Percentiles rank a stretch among this genome's conserved stretches.
Conservation (phyloP, 2,113 vertebrate genomes). For the Pteropus alecto region DNA sequence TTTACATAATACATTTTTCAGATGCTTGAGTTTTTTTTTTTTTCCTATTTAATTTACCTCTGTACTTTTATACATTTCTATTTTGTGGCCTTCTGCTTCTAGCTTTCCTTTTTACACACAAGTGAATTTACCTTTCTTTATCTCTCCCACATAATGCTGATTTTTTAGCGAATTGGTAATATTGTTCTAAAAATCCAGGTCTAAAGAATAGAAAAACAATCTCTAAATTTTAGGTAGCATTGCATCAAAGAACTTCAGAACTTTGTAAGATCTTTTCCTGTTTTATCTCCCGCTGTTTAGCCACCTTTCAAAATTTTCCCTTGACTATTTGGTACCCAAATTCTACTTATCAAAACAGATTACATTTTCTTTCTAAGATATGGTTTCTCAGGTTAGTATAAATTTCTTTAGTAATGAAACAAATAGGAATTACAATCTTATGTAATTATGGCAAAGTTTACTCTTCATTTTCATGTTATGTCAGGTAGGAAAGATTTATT, state of each 20-base stretch:
- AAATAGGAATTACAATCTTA: not conserved
- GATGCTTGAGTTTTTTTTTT: not conserved
- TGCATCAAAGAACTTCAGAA: not conserved
- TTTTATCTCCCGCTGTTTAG: not conserved
- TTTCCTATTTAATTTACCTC: not conserved
- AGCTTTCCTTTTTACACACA: not conserved
- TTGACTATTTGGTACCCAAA: not conserved
- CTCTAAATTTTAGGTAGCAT: not conserved
- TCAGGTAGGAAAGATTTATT: slow-evolving; percentile 34
- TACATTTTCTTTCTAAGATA: not conserved
- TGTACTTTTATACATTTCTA: not conserved
- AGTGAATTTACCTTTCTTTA: not conserved
- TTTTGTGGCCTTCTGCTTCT: not conserved
- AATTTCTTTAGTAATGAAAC: not conserved
- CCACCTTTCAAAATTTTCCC: not conserved
- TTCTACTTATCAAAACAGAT: not conserved
- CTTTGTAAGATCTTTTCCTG: not conserved
- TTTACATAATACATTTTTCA: not conserved
- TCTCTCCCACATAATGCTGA: not conserved
- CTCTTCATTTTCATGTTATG: slow-evolving; percentile 55
- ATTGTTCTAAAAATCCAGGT: not conserved
- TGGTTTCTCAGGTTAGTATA: not conserved
- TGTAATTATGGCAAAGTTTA: not conserved
- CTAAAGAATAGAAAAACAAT: not conserved
- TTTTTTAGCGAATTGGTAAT: not conserved